A percentile compares a stretch with the other conserved stretches of the same genome.
phyloP scores from a whole-genome alignment of 1,140 invertebrate species.

The Heliconius himera region DNA sequence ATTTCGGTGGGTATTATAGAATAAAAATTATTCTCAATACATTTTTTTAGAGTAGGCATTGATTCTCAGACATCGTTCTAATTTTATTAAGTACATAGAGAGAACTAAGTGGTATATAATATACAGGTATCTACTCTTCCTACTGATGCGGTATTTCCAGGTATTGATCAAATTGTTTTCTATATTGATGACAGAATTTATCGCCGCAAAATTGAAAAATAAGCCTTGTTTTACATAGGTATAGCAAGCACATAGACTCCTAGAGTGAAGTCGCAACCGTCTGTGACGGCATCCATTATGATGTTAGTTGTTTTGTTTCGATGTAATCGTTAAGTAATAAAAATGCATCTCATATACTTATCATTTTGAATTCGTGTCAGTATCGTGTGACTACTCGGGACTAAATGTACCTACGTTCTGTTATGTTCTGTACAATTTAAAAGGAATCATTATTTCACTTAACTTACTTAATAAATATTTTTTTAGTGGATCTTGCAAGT shows the following conservation, averaged over 20 bases:
- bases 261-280: not conserved
- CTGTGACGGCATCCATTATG: not conserved
- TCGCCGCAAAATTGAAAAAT: no score
- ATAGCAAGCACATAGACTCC: no score
- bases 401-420: not conserved
- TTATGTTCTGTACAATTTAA: not conserved
- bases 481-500: not conserved
- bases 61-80: no score
- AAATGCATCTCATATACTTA: slow-evolving; percentile 4
- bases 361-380: slow-evolving; percentile 37
- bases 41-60: no score
- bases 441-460: not conserved
- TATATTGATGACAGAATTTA: no score
- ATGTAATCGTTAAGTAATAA: slow-evolving; percentile 13
- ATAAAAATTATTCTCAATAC: not conserved
- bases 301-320: not conserved
- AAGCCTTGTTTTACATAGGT: no score
- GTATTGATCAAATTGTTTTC: not conserved
- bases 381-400: not conserved
- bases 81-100: no score
- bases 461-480: not conserved
- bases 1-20: not conserved
- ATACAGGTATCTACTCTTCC: no score
- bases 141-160: no score
- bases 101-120: no score